Evolutionary conservation across 2,797 vertebrate genomes (phyloP).

Genomic region (Sphaeramia orbicularis): DNA sequence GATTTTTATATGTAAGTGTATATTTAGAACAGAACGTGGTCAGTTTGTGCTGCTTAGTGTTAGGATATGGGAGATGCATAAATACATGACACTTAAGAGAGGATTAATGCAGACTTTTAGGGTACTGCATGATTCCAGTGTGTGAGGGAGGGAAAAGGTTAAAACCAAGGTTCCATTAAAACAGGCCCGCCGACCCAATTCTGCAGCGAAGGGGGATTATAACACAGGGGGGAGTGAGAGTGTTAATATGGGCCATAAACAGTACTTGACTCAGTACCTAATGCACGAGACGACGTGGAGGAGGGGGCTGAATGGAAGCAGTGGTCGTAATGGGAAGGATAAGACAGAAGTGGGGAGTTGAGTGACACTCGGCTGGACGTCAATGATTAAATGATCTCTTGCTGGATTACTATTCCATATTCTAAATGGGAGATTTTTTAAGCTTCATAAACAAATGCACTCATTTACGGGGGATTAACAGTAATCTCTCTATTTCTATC

Average conservation of each 20-base stretch:
- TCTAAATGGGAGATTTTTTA: slow-evolving; percentile 88
- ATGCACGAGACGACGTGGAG: slow-evolving; percentile 55
- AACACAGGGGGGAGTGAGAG: slow-evolving; percentile 72
- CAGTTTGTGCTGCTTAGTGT: slow-evolving; percentile 40
- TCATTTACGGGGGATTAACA: slow-evolving; percentile 87
- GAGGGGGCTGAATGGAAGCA: slow-evolving; percentile 35
- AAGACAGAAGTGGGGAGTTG: slow-evolving; percentile 50
- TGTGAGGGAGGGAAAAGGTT: slow-evolving; percentile 63
- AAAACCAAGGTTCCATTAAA: slow-evolving; percentile 76
- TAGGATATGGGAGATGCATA: slow-evolving; percentile 55
- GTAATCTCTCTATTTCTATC: slow-evolving; percentile 86
- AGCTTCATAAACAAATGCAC: slow-evolving; percentile 89
- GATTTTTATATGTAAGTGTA: slow-evolving; percentile 17
- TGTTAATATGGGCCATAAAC: slow-evolving; percentile 77
- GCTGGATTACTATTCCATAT: slow-evolving; percentile 89
- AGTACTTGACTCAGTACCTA: slow-evolving; percentile 51
- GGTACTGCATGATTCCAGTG: slow-evolving; percentile 37
- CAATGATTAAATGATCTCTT: slow-evolving; percentile 85
- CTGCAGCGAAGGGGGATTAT: slow-evolving; percentile 71
- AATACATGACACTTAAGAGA: slow-evolving; percentile 56
- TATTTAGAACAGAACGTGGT: slow-evolving; percentile 50
- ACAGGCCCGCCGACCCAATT: slow-evolving; percentile 71
- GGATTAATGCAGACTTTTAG: slow-evolving; percentile 74
- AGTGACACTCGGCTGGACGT: slow-evolving; percentile 61
- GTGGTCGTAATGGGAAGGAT: slow-evolving; percentile 73